Evolutionary conservation across 2,113 vertebrate genomes (phyloP).

Genomic region (Bothrops jararaca): DNA sequence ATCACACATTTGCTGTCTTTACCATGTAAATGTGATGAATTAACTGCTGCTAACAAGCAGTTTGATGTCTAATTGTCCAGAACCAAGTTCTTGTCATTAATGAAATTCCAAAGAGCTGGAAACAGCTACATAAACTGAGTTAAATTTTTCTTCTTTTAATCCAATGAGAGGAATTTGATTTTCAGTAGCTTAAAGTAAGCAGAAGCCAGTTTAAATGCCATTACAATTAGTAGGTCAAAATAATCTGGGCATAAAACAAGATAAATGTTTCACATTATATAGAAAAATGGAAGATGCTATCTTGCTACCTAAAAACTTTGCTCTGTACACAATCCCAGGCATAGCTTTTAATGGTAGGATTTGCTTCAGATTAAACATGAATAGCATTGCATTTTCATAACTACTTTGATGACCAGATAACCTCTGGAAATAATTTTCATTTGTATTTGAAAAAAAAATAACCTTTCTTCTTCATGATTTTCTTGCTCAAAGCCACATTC

Average conservation of each 20-base stretch:
- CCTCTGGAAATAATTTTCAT: neutral
- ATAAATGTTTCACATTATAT: neutral
- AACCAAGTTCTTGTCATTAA: conserved; percentile 20
- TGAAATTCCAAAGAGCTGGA: conserved; percentile 8
- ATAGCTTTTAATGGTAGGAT: neutral
- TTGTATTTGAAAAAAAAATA: neutral
- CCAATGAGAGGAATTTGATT: conserved; percentile 12
- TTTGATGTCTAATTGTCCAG: conserved; percentile 47
- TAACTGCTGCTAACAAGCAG: conserved; percentile 32
- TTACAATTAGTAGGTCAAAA: neutral
- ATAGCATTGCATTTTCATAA: neutral
- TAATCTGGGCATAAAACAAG: neutral
- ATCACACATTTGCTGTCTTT: conserved; percentile 1
- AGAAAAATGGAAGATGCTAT: neutral
- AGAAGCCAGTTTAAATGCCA: neutral
- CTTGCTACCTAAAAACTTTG: conserved; percentile 1
- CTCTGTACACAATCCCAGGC: neutral
- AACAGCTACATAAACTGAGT: conserved; percentile 23
- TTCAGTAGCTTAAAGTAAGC: neutral
- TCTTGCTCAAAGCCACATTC: neutral
- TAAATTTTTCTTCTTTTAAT: conserved; percentile 7
- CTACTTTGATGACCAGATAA: neutral
- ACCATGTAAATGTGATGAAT: conserved; percentile 45
- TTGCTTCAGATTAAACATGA: neutral
- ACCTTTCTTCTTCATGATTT: neutral